Conservation (phyloP, 2,797 vertebrate species). For the Parauchenoglanis ngamensis region DNA sequence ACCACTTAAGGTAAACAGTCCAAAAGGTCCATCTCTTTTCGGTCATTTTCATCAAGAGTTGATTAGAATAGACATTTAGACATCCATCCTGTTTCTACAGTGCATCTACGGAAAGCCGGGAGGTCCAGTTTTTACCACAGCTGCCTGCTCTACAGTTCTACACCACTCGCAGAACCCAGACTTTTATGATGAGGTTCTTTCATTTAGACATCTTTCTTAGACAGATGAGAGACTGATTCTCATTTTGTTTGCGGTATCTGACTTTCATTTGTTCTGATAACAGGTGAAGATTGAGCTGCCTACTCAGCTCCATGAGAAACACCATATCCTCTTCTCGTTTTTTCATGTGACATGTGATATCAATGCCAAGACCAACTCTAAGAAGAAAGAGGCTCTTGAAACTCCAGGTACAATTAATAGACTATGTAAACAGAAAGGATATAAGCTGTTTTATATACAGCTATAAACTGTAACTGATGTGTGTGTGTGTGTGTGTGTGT, state of each 20-base stretch:
- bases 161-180: conserved; percentile 97
- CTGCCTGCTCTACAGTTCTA: conserved; percentile 87
- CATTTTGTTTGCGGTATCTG: neutral
- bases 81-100: conserved; percentile 67
- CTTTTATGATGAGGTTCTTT: conserved; percentile 93
- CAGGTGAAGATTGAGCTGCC: conserved; percentile 98
- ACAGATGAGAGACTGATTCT: too few relatives aligned
- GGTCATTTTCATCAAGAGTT: neutral
- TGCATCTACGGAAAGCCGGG: conserved; percentile 97
- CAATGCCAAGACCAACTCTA: conserved; percentile 94
- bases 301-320: conserved; percentile 94
- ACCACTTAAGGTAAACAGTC: conserved; percentile 84
- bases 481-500: conserved; percentile 3
- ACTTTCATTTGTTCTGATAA: conserved; percentile 2
- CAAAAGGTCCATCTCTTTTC: conserved; percentile 34
- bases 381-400: conserved; percentile 96
- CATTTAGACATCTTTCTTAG: neutral
- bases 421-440: neutral
- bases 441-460: neutral
- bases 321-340: conserved; percentile 98
- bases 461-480: neutral
- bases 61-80: neutral
- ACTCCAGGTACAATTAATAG: conserved; percentile 83
- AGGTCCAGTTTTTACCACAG: conserved; percentile 84
- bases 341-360: conserved; percentile 98